These are phyloP conservation scores for Ginglymostoma cirratum DNA, from an alignment of 2,113 vertebrate genomes.

Conservation along the genomic window DNA sequence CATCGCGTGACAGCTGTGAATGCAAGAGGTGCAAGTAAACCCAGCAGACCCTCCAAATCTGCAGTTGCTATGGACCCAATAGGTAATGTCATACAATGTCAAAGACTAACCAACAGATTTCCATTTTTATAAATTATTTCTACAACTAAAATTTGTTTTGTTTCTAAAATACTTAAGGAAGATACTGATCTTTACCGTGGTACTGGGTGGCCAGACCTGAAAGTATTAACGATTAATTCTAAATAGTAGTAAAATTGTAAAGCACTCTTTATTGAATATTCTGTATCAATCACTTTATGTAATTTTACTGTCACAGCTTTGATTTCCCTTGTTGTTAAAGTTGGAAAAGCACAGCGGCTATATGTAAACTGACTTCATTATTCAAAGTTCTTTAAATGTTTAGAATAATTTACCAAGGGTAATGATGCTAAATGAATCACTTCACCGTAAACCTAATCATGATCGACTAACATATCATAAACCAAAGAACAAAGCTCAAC, in stretches of 20 bases:
- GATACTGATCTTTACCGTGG: not conserved
- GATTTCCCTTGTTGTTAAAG: not conserved
- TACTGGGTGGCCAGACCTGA: not conserved
- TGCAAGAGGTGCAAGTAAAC: slow-evolving; percentile 81
- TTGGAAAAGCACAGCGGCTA: not conserved
- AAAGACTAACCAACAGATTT: not conserved
- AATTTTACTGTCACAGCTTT: not conserved
- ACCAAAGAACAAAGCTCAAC: not conserved
- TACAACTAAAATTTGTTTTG: not conserved
- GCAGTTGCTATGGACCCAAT: slow-evolving; percentile 89
- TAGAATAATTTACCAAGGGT: not conserved
- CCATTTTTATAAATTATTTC: not conserved
- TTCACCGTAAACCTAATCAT: not conserved
- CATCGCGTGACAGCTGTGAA: slow-evolving; percentile 91
- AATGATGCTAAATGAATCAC: not conserved
- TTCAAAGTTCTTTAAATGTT: not conserved
- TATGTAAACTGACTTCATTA: not conserved
- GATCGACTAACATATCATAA: not conserved
- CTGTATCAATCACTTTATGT: not conserved
- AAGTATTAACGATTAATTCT: not conserved
- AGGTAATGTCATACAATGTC: slow-evolving; percentile 55
- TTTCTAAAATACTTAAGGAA: not conserved
- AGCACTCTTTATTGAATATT: not conserved
- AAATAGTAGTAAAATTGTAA: not conserved
- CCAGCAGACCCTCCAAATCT: slow-evolving; percentile 83